Evolutionary conservation across 2,113 vertebrate species (phyloP), one percentile per base, ranked within the genome.

Genomic region (Alaudala cheleensis): DNA sequence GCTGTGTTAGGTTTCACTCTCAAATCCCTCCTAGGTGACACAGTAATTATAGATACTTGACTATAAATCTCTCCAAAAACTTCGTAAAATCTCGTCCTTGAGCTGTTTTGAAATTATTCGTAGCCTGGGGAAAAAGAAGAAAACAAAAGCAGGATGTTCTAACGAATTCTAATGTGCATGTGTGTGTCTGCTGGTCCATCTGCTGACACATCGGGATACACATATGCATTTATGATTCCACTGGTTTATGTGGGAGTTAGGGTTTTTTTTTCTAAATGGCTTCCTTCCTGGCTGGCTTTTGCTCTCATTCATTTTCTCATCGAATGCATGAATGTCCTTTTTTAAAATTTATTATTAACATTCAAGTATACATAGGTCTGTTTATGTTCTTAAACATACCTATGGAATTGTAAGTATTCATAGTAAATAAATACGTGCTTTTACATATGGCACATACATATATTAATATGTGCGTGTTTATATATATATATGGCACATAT

Each of bases 111-210:
- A 79, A 93, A 92, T 83, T 88, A 86, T 88, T 84, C 34, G 37
- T 67, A 92, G 88, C 93, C 90, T 64, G 31, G 12, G 53, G 85
- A 54, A 14, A 86, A 88, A 86, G 51, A 66, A 88, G 61, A 64
- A 93, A 92, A 95, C 90, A 93, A 93, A 93, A 90, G 67, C 82
- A 88, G 92, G 82, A 90, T 93, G 76, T 94, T 86, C 53, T 74
- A 91, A 90, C 76, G 60, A 90, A 80, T 94, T 86, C 18, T 79
- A 67, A 66, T 58, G 50, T 88, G 57, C 28, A 21, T 90, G 45
- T 92, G 61, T 87, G 56, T 50, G 23, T 92, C 51, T 91, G 40
- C 11, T 3, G 26, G 39, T 93, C 79, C 67, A 70, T 80, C 66
- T 93, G 90, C 66, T 87, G 84, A 91, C 70, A 85, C 49, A 50